Base-by-base conservation (phyloP, 2,888 invertebrate species). In the Argyresthia albistria region DNA sequence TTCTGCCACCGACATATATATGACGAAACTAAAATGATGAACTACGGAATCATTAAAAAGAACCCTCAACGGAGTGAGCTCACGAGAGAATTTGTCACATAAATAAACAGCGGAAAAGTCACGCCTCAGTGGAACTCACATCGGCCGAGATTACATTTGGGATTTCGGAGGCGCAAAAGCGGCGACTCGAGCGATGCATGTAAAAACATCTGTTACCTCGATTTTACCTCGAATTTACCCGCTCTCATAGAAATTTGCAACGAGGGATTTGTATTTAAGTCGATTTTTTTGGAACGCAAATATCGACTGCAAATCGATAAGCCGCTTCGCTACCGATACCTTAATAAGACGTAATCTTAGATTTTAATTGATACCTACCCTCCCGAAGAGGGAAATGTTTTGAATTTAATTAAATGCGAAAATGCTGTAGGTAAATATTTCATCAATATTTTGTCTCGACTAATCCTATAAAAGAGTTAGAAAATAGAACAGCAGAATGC, bases 31-130 rank as follows among this genome's bases (percentile, higher is more conserved):
- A 25, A 25, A 25, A 25, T 6, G 25, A 25, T 25, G 25, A 25
- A 25, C 25, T 25, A 25, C 25, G 25, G 25, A 25, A 25, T 6
- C 25, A 2, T 6, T 25, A 68, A 70, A 59, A 65, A 61, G 62
- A 63, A 69, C 67, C 62, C 61, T 60, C 59, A 63, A 59, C 63
- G 68, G 67, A 71, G 66, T 69, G 66, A 76, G 67, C 68, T 71
- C 70, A 70, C 73, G 76, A 77, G 73, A 73, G 79, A 84, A 83
- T 83, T 83, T 81, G 83, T 83, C 82, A 80, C 81, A 79, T 82
- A 84, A 84, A 82, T 86, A 84, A 86, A 83, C 81, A 80, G 73
- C 73, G 6, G 6, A 25, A 25, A 25, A 71, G 73, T 61, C 66
- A 75, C 73, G 81, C 75, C 78, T 70, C 77, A 82, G 78, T 79